A percentile compares a stretch with the other conserved stretches of the same genome.
phyloP scores from a whole-genome alignment of 35 echinoderm and acorn worm species.

The Apostichopus japonicus region DNA sequence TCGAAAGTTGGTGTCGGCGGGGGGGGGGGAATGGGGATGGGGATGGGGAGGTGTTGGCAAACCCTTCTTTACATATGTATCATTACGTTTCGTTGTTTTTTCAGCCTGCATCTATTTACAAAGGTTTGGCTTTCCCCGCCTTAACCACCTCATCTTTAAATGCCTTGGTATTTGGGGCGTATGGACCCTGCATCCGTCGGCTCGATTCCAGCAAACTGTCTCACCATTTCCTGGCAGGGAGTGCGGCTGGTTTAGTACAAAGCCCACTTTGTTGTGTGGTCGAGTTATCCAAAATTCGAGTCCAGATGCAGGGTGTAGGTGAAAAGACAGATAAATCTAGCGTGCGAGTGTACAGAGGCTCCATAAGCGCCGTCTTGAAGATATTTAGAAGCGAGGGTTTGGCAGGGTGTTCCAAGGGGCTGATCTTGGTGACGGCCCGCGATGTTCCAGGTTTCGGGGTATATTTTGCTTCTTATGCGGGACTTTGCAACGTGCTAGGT shows the following conservation, averaged over 20 bases:
- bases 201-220: neutral
- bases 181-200: constrained; percentile 6
- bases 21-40: no score
- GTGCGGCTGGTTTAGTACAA: constrained; percentile 27
- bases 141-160: neutral
- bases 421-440: neutral
- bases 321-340: neutral
- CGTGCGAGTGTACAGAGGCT: constrained; percentile 43
- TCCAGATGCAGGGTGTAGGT: constrained; percentile 66
- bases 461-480: constrained; percentile 42
- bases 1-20: no score
- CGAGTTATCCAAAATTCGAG: constrained; percentile 55
- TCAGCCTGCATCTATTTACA: constrained; percentile 27
- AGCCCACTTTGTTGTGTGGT: constrained; percentile 37
- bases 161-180: constrained; percentile 46
- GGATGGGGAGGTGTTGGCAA: no score
- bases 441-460: constrained; percentile 44
- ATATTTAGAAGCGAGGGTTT: constrained; percentile 52
- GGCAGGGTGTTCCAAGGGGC: constrained; percentile 47
- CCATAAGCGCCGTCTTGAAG: constrained; percentile 26
- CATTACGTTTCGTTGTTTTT: neutral
- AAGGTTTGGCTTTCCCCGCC: constrained; percentile 46
- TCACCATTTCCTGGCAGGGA: constrained; percentile 44
- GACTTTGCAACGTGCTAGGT: neutral
- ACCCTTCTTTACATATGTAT: no score